Base-by-base conservation (phyloP, 2,888 invertebrate species). In the Ennomos quercinarius region DNA sequence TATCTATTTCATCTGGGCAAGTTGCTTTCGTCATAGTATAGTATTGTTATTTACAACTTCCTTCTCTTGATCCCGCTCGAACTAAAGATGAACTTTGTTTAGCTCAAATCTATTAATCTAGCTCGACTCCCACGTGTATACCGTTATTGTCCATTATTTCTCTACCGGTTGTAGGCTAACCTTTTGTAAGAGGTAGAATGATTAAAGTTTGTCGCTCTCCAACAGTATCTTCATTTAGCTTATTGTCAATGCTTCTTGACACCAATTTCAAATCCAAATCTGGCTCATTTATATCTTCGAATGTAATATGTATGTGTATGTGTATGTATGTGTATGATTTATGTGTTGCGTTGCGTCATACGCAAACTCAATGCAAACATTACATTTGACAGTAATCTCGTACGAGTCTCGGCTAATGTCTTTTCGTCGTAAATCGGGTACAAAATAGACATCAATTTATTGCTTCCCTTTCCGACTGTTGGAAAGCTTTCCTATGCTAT, bases 131-230 rank as follows among this genome's bases (percentile, higher is more conserved):
- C 48, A 58, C 58, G 12, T 13, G 2, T 34, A 43, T 13, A 38
- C 51, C 57, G 57, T 52, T 57, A 57, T 13, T 48, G 52, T 12
- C 48, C 27, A 53, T 58, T 58, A 58, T 58, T 48, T 58, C 49
- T 35, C 8, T 10, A n/a, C 39, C 1, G 47, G 52, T 58, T 58
- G 36, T 58, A 49, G 58, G 58, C 49, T 58, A 58, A 49, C 53
- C 53, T 58, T 53, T 58, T 53, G 58, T 58, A 38, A 27, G 27
- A 27, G 4, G 5, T 27, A 27, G 12, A 13, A 50, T 60, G 41
- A 59, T 54, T 58, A 41, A 17, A 57, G 44, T 58, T 48, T 10
- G 48, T 13, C 12, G 49, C 53, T 43, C 52, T 44, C 12, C 40
- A 38, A 46, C 27, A 27, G 27, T 5, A 27, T 27, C 27, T 27